Base-by-base conservation (phyloP, 2,113 vertebrate species). In the Toxotes chatareus region DNA sequence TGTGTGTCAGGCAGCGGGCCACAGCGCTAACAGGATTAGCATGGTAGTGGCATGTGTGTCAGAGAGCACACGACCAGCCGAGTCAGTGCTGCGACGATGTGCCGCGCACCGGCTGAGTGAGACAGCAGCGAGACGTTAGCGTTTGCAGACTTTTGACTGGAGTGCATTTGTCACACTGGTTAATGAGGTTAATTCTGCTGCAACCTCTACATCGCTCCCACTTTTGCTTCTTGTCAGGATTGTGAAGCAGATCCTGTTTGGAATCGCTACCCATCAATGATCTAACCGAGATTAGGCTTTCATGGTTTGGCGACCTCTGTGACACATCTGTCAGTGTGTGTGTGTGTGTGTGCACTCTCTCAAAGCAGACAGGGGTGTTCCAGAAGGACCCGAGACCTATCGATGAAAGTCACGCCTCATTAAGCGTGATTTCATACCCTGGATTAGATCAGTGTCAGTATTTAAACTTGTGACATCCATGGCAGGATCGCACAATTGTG, bases 21-120 rank as follows among this genome's bases (percentile, higher is more conserved):
- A 57, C 66, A 55, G 67, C 34, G n/a, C 67, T 91, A 89, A 89
- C 83, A 86, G 87, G 89, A 91, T 91, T 91, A 87, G 53, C 74
- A 74, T 84, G 80, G 80, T 80, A 3, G 38, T 64, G 53, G 71
- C 64, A 73, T 79, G 81, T 79, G 66, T 81, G 76, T 79, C 84
- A 80, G 38, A 69, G 60, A 66, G 79, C 80, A 85, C 72, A 85
- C 42, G 36, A 64, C 75, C 64, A 68, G 49, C 49, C 23, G 55
- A 60, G 61, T 76, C 11, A 57, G 19, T 42, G 75, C 59, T 51
- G 60, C 17, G 3, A n/a, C 4, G 1, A 31, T 4, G 44, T 47
- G 0, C 16, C 6, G 47, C 62, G 7, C 49, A 19, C 66, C 46
- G 56, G 53, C 44, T 0, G 36, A 65, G 42, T 11, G 55, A 40